Percentiles rank a stretch among this genome's conserved stretches.
Conservation (phyloP, 92 coral and sea anemone species). For the Heliopora coerulea region DNA sequence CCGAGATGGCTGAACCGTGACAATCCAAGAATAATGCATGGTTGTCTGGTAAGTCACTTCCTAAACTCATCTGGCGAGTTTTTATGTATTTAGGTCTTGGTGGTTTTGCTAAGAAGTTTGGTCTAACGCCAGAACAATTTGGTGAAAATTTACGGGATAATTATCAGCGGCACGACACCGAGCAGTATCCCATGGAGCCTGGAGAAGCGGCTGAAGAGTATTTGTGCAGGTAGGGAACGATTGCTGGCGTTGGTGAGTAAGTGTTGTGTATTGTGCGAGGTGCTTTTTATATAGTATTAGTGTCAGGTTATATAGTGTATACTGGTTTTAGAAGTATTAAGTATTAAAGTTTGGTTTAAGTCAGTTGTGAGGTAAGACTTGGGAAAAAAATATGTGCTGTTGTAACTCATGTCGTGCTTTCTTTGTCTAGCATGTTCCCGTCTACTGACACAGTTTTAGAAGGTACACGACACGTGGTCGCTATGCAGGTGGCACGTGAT, state of each 20-base stretch:
- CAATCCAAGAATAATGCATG: no score
- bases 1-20: no score
- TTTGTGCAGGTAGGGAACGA: constrained; percentile 62
- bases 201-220: constrained; percentile 85
- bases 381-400: no score
- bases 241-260: no score
- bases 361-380: no score
- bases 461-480: constrained; percentile 95
- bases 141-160: constrained; percentile 98
- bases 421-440: constrained; percentile 66
- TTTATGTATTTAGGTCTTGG: constrained; percentile 63
- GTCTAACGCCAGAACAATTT: constrained; percentile 97
- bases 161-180: constrained; percentile 95
- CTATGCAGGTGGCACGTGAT: constrained; percentile 96
- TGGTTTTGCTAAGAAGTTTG: constrained; percentile 95
- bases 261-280: no score
- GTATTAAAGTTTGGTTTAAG: no score
- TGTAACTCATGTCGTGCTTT: no score
- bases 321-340: no score
- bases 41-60: no score
- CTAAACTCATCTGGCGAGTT: neutral
- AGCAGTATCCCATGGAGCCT: constrained; percentile 93
- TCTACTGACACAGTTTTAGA: constrained; percentile 85
- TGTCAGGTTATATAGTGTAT: no score
- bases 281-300: no score